Conservation (phyloP, 2,888 invertebrate genomes). For the Polydrusus tereticollis region DNA sequence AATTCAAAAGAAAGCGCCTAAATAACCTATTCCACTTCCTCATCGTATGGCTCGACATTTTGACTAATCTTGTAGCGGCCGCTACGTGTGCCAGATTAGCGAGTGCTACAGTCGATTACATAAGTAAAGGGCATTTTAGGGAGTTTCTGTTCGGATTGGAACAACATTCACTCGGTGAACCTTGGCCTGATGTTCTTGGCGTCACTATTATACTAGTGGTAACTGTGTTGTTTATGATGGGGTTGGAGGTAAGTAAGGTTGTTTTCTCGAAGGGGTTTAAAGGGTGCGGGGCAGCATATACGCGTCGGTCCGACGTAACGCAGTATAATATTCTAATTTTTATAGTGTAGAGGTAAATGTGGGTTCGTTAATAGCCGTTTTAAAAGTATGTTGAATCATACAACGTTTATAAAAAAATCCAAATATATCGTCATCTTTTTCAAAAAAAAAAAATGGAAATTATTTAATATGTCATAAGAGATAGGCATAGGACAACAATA, state of each 20-base stretch:
- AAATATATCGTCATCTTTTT: no score
- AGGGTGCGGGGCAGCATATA: no score
- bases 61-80: slow-evolving; percentile 72
- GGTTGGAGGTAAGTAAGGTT: slow-evolving; percentile 69
- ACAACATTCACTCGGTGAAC: slow-evolving; percentile 72
- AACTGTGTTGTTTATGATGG: slow-evolving; percentile 75
- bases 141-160: slow-evolving; percentile 74
- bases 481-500: no score
- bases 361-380: no score
- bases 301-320: no score
- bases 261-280: no score
- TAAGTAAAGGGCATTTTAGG: slow-evolving; percentile 72
- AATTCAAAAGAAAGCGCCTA: slow-evolving; percentile 65
- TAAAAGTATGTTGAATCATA: no score
- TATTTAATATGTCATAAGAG: no score
- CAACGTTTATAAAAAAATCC: no score
- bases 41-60: slow-evolving; percentile 73
- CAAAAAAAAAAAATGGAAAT: no score
- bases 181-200: slow-evolving; percentile 76
- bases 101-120: slow-evolving; percentile 75
- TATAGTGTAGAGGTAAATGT: no score
- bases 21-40: slow-evolving; percentile 72
- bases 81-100: slow-evolving; percentile 74
- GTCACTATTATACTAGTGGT: slow-evolving; percentile 74
- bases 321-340: no score